Evolutionary conservation across 1,140 invertebrate genomes (phyloP).

Genomic region (Trachymyrmex septentrionalis): DNA sequence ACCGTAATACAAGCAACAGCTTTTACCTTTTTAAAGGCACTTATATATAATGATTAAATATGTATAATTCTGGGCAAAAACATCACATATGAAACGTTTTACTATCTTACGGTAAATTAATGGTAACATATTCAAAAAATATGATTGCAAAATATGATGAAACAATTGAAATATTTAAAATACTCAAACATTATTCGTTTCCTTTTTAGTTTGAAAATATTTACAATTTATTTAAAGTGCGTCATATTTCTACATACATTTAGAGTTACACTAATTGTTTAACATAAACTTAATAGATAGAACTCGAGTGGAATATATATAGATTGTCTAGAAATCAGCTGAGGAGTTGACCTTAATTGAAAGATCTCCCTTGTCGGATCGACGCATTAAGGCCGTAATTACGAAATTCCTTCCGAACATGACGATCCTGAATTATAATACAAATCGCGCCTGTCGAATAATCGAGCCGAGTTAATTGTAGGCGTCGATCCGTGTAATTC

Average conservation of each 20-base stretch:
- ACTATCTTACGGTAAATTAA: neutral
- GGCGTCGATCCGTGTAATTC: constrained; percentile 47
- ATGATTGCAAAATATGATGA: neutral
- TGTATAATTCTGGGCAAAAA: neutral
- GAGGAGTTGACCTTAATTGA: neutral
- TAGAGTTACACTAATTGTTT: neutral
- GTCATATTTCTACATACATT: neutral
- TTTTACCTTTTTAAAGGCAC: neutral
- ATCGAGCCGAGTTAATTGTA: constrained; percentile 41
- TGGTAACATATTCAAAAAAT: neutral
- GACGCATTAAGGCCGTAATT: constrained; percentile 23
- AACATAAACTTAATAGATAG: neutral
- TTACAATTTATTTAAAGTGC: neutral
- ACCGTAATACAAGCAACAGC: neutral
- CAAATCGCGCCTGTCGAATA: constrained; percentile 35
- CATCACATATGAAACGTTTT: neutral
- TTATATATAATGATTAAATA: neutral
- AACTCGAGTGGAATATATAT: neutral
- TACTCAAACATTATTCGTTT: neutral
- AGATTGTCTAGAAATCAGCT: neutral
- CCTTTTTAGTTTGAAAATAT: neutral
- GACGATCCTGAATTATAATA: constrained; percentile 43
- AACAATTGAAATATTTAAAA: neutral
- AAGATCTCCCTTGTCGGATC: neutral
- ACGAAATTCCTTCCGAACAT: neutral